Conservation (phyloP, 1,140 invertebrate genomes). For the Ganaspis sp. region DNA sequence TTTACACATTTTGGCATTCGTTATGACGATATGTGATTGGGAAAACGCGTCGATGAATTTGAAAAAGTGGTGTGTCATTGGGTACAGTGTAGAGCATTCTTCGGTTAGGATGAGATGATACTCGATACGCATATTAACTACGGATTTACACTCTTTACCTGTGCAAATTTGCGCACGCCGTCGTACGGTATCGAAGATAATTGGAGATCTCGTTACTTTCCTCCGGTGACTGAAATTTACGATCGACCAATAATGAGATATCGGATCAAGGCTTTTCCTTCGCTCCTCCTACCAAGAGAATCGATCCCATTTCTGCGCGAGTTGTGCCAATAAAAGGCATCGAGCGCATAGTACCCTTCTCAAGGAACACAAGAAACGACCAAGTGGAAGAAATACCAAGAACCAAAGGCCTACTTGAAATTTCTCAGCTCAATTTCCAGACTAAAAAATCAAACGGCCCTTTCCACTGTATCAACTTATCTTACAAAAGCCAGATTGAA, state of each 20-base stretch:
- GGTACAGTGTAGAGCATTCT: not conserved
- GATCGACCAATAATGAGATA: constrained; percentile 62
- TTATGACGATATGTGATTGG: not conserved
- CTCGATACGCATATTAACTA: constrained; percentile 30
- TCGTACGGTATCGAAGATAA: constrained; percentile 52
- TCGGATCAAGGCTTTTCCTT: constrained; percentile 44
- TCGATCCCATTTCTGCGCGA: constrained; percentile 25
- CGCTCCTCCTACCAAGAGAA: constrained; percentile 22
- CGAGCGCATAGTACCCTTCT: constrained; percentile 9
- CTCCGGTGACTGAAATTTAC: constrained; percentile 57
- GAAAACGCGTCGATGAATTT: not conserved
- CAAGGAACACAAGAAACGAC: constrained; percentile 6
- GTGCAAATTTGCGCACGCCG: constrained; percentile 21
- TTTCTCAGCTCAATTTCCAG: constrained; percentile 3
- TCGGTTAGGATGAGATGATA: not conserved
- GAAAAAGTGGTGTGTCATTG: constrained; percentile 1
- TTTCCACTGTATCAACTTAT: not conserved
- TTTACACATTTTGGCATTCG: constrained; percentile 14
- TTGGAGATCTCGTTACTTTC: constrained; percentile 65
- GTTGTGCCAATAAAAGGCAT: constrained; percentile 25
- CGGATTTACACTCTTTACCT: constrained; percentile 22
- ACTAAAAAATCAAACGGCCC: not conserved
- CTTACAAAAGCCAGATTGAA: not conserved
- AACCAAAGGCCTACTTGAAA: constrained; percentile 25
- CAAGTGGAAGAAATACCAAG: constrained; percentile 14